phyloP scores from a whole-genome alignment of 2,113 vertebrate genomes.

The Dermatemys mawii region DNA sequence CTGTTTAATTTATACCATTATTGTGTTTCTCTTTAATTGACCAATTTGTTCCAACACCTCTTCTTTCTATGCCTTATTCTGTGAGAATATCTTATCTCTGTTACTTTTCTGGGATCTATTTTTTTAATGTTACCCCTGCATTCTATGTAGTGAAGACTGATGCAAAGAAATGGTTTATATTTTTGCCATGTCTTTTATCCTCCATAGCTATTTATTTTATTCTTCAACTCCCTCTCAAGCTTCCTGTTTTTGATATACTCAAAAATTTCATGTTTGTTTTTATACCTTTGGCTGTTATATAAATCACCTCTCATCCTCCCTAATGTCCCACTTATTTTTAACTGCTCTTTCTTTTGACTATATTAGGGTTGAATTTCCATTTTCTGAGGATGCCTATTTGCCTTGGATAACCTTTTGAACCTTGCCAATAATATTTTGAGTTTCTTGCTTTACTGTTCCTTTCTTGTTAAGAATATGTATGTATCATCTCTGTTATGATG shows the following conservation, averaged over 20 bases:
- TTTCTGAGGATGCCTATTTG: not conserved
- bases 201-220: not conserved
- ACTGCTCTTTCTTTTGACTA: not conserved
- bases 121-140: not conserved
- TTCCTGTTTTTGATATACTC: not conserved
- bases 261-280: not conserved
- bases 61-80: not conserved
- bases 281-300: not conserved
- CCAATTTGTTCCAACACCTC: not conserved
- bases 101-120: not conserved
- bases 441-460: not conserved
- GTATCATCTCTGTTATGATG: rapidly evolving
- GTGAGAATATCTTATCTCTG: not conserved
- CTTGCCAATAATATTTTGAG: not conserved
- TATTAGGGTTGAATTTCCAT: not conserved
- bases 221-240: not conserved
- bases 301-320: not conserved
- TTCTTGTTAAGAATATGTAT: not conserved
- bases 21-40: not conserved
- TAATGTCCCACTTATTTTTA: not conserved
- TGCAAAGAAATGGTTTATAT: not conserved
- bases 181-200: not conserved
- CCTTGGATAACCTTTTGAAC: not conserved
- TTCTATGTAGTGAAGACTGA: not conserved
- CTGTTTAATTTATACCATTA: not conserved